Base-by-base conservation (phyloP, 1,140 invertebrate genomes). In the Pseudachorutes palmiensis region DNA sequence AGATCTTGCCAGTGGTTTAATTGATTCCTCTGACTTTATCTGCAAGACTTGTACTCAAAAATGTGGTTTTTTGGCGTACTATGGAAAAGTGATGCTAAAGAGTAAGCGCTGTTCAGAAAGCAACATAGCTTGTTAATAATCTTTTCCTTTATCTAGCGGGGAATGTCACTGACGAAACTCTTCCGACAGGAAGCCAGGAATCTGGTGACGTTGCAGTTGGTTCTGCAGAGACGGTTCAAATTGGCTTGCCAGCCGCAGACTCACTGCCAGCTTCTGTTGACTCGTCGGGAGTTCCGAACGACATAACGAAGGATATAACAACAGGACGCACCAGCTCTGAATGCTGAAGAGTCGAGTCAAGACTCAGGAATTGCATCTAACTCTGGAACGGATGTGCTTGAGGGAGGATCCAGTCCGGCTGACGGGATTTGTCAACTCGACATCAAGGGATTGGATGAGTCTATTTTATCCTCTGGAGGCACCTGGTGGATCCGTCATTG, bases 401-500 rank as follows among this genome's bases (percentile, higher is more conserved):
- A 66, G 79, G 16, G 78, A 78, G 65, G 78, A 85, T 2, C 83
- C 83, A 48, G 74, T 76, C 32, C 78, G n/a, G n/a, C 82, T 61
- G 14, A 61, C 24, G 31, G 9, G 9, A 16, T 14, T 29, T 14
- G 28, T 61, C 12, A 3, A 29, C 9, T 26, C 29, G 14, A 12
- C 19, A 83, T 83, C 74, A 79, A 70, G 31, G 57, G 73, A 26
- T 75, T 84, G 28, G 90, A 87, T 77, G 81, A 83, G n/a, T 36
- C n/a, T 12, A 29, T 30, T 22, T 5, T 28, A 30, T 41, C 58
- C 24, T 65, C 75, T 60, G 76, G 77, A 63, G 79, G 79, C 63
- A 79, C 80, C 30, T 92, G 90, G 76, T 90, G 61, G 86, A 77
- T 80, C 14, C 82, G 83, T 59, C 83, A 84, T 28, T 94, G 91